Percentiles rank a stretch among this genome's conserved stretches.
phyloP scores from a whole-genome alignment of 2,113 vertebrate genomes.

The Cololabis saira region DNA sequence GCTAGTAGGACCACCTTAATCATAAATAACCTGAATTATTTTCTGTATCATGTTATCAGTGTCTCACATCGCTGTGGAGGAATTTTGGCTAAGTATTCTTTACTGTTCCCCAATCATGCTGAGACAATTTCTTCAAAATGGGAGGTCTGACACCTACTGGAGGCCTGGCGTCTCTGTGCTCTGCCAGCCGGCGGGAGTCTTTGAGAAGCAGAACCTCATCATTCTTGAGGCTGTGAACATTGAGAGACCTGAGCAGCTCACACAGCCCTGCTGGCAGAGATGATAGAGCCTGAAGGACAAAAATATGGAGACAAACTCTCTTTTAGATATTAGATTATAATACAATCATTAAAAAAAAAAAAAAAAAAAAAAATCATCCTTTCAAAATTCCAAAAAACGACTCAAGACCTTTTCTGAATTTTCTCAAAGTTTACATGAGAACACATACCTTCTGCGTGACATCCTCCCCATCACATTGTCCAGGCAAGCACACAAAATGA shows the following conservation, averaged over 20 bases:
- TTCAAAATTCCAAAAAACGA: no score
- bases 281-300: slow-evolving; percentile 72
- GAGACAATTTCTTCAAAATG: neutral
- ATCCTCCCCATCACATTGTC: slow-evolving; percentile 82
- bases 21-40: no score
- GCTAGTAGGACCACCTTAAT: no score
- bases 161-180: slow-evolving; percentile 64
- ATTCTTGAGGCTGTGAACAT: slow-evolving; percentile 88
- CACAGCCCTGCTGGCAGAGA: slow-evolving; percentile 86
- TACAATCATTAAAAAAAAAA: no score
- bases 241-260: slow-evolving; percentile 89
- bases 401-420: no score
- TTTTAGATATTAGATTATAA: no score
- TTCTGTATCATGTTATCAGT: no score
- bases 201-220: slow-evolving; percentile 93
- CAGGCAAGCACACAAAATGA: slow-evolving; percentile 89
- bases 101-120: neutral
- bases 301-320: no score
- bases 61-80: no score
- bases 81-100: no score
- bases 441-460: slow-evolving; percentile 83
- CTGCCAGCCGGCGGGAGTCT: slow-evolving; percentile 81
- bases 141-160: slow-evolving; percentile 62
- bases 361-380: no score
- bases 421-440: neutral